phyloP scores from a whole-genome alignment of 2,797 vertebrate genomes.

The Cuniculus paca region DNA sequence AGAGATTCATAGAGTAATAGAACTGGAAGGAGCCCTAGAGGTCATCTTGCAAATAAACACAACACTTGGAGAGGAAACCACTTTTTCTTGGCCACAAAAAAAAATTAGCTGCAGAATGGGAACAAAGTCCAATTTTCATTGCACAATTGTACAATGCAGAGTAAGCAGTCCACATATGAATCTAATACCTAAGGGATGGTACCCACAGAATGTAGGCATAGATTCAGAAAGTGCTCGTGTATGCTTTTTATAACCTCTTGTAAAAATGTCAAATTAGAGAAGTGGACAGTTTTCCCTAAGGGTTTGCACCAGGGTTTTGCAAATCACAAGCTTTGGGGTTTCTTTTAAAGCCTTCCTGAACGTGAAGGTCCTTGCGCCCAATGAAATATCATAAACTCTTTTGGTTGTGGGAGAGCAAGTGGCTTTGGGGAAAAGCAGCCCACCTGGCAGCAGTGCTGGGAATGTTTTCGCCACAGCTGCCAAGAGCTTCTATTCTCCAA shows the following conservation, averaged over 20 bases:
- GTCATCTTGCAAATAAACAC: constrained; percentile 10
- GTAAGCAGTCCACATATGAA: not conserved
- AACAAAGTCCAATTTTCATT: constrained; percentile 51
- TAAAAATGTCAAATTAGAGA: not conserved
- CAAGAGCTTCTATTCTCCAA: constrained; percentile 44
- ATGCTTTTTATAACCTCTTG: not conserved
- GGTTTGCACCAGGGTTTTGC: not conserved
- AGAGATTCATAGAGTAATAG: constrained; percentile 32
- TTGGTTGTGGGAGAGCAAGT: not conserved
- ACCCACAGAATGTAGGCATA: not conserved
- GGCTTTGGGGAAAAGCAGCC: not conserved
- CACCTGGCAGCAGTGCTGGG: not conserved
- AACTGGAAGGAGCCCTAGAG: not conserved
- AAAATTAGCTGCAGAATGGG: not conserved
- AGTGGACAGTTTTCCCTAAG: not conserved
- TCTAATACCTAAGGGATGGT: not conserved
- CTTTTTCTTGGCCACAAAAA: constrained; percentile 44
- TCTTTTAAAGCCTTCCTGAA: not conserved
- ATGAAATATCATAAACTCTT: not conserved
- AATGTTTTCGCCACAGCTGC: constrained; percentile 5
- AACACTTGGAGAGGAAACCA: not conserved
- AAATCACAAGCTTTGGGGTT: constrained; percentile 1
- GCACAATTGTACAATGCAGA: not conserved
- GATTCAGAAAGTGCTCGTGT: not conserved
- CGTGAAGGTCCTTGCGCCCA: not conserved